Percentiles rank a stretch among this genome's conserved stretches.
phyloP scores from a whole-genome alignment of 2,797 vertebrate species.

The Tolypeutes matacus region DNA sequence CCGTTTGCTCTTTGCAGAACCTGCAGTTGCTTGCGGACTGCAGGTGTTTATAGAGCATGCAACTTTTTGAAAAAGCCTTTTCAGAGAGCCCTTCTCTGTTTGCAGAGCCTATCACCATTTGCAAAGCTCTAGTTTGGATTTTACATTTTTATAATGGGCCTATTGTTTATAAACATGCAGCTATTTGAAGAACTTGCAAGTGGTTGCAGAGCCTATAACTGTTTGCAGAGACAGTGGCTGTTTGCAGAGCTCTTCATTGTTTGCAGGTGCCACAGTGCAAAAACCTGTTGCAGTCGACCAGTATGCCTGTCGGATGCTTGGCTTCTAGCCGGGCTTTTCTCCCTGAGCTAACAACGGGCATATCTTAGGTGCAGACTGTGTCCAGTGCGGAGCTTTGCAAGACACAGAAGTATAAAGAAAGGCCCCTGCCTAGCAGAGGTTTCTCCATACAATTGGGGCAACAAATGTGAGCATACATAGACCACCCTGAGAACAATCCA shows the following conservation, averaged over 20 bases:
- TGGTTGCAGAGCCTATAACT: not conserved
- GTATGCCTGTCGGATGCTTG: not conserved
- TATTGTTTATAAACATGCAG: not conserved
- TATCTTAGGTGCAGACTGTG: not conserved
- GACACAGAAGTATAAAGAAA: not conserved
- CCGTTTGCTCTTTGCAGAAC: not conserved
- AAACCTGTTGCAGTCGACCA: not conserved
- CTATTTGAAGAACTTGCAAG: not conserved
- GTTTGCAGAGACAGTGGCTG: not conserved
- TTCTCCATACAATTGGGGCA: not conserved
- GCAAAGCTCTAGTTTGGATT: not conserved
- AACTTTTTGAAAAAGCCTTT: not conserved
- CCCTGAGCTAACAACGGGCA: not conserved
- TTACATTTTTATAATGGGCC: not conserved
- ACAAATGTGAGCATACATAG: fast-evolving
- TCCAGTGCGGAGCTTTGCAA: not conserved
- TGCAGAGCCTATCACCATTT: not conserved
- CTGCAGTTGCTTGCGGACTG: not conserved
- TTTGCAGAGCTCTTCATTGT: not conserved
- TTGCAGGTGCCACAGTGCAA: not conserved
- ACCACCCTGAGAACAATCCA: not conserved
- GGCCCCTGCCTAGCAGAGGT: not conserved
- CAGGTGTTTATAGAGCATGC: not conserved
- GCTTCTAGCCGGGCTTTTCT: conserved; percentile 9
- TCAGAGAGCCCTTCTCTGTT: not conserved